Evolutionary conservation across 2,797 vertebrate genomes (phyloP), one percentile per base, ranked within the genome.

Genomic region (Gadopsis marmoratus): DNA sequence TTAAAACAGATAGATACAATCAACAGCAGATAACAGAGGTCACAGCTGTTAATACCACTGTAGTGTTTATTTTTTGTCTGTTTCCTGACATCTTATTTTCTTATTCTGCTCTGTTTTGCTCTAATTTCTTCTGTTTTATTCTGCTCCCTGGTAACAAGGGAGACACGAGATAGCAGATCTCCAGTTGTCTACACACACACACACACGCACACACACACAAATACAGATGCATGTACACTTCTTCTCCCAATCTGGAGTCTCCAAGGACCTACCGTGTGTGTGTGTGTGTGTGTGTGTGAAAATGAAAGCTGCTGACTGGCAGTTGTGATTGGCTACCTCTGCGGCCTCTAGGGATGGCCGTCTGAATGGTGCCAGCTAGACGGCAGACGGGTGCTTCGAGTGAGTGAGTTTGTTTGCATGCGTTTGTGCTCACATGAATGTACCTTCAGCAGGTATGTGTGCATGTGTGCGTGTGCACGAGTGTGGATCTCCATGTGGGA

Each of bases 321-420:
- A 75, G 67, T 47, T 88, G 79, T 79, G 89, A 90, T 89, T 92
- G 91, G 85, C 86, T 88, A 68, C 71, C 65, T 86, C 79, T 74
- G 74, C 54, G 74, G 77, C 79, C 91, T 90, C 90, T 76, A 78
- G 91, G 91, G 90, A 90, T 85, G 81, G 61, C 79, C 33, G 87
- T 77, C 91, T 90, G 65, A 85, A 87, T 51, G 90, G 92, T 91
- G 90, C 89, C 92, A 91, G 90, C 55, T 62, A 86, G 92, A 93
- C 89, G 89, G 88, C 94, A 90, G 89, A 86, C 90, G 87, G 88
- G 51, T 71, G 43, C 54, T 51, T 33, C 23, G 43, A 26, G 45
- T 51, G 48, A 35, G 60, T 54, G 26, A 63, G 39, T 61, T n/a
- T 56, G 17, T 81, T 47, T 71, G 56, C 37, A 21, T 71, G 69